A percentile compares a stretch with the other conserved stretches of the same genome.
phyloP scores from a whole-genome alignment of 2,888 invertebrate genomes.

The Drosophila nr. medialis region DNA sequence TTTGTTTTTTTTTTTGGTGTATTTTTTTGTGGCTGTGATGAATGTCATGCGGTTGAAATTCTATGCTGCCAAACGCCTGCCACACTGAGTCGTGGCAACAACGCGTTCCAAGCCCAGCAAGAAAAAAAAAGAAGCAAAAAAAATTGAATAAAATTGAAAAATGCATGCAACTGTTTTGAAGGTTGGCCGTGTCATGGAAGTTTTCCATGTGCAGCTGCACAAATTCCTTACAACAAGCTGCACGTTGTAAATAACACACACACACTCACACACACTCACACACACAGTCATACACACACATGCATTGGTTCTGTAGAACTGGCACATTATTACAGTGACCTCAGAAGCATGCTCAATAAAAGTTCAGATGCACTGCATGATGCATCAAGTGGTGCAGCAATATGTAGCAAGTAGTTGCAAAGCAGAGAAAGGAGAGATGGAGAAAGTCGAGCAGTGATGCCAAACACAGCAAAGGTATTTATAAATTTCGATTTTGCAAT shows the following conservation, averaged over 20 bases:
- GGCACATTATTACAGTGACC: constrained; percentile 53
- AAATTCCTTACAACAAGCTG: constrained; percentile 50
- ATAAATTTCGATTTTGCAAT: constrained; percentile 30
- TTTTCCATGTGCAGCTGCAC: constrained; percentile 40
- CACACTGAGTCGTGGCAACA: constrained; percentile 47
- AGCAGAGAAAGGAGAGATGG: neutral
- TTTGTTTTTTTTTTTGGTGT: constrained; percentile 6
- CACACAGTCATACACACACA: neutral
- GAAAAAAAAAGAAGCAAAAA: constrained; percentile 7
- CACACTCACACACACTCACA: constrained; percentile 4
- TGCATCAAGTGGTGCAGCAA: constrained; percentile 40
- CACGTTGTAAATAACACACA: constrained; percentile 58
- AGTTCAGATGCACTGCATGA: constrained; percentile 38
- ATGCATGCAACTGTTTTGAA: constrained; percentile 78
- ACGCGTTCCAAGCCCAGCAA: constrained; percentile 42
- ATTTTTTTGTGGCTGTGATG: constrained; percentile 57
- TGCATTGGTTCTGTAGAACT: neutral
- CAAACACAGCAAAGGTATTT: constrained; percentile 25
- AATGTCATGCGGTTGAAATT: constrained; percentile 81
- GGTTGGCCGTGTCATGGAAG: constrained; percentile 61
- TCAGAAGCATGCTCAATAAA: constrained; percentile 40
- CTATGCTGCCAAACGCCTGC: constrained; percentile 46
- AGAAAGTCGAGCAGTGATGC: neutral
- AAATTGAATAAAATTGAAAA: constrained; percentile 63
- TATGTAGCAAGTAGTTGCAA: neutral